Percentiles rank a stretch among this genome's conserved stretches.
These are phyloP conservation scores for Druceiella hillmani DNA, from an alignment of 2,888 invertebrate species.

Conservation along the genomic window DNA sequence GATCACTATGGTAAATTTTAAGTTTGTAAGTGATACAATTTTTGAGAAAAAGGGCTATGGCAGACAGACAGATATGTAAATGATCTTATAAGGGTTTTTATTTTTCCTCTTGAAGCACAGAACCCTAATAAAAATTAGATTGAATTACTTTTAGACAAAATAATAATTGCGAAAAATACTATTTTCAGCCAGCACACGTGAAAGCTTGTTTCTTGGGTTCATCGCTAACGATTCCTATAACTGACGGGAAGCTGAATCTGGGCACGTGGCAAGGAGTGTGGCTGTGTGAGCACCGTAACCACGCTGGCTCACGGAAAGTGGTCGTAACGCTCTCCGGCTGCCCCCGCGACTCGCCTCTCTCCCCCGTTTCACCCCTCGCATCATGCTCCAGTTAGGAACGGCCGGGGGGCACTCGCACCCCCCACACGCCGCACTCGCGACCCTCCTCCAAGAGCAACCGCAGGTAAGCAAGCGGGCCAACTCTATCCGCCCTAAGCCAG, in stretches of 20 bases:
- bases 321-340: conserved; percentile 89
- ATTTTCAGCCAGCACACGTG: conserved; percentile 87
- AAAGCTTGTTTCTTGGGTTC: conserved; percentile 96
- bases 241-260: conserved; percentile 89
- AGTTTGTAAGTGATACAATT: no score
- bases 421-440: conserved; percentile 48
- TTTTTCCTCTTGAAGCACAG: no score
- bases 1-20: no score
- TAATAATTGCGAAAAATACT: no score
- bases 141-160: no score
- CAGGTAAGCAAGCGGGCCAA: conserved; percentile 43
- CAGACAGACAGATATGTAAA: no score
- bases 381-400: conserved; percentile 87
- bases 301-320: conserved; percentile 86
- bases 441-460: conserved; percentile 51
- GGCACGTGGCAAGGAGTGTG: conserved; percentile 98
- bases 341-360: conserved; percentile 79
- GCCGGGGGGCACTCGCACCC: conserved; percentile 52
- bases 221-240: conserved; percentile 91
- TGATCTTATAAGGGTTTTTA: no score
- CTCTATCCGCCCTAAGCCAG: conserved; percentile 38
- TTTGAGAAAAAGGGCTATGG: no score
- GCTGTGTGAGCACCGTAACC: conserved; percentile 97
- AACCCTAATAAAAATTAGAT: no score
- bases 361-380: conserved; percentile 82